A percentile compares a stretch with the other conserved stretches of the same genome.
Evolutionary conservation across 2,797 vertebrate species (phyloP).

Genomic region (Ambastaia sidthimunki): DNA sequence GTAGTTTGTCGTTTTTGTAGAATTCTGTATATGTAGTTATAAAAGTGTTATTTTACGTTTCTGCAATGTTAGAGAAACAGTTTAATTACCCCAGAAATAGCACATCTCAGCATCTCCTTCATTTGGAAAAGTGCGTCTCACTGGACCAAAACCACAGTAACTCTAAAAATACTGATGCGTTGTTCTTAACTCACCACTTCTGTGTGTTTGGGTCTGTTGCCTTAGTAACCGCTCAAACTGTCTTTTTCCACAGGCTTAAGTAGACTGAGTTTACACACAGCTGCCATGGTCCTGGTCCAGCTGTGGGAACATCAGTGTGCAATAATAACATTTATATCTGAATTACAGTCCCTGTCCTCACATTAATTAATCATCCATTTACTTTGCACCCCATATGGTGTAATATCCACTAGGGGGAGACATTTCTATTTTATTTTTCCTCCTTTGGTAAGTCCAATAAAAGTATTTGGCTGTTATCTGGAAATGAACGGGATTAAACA

Average conservation of each 20-base stretch:
- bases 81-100: constrained; percentile 20
- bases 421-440: constrained; percentile 42
- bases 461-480: background rate
- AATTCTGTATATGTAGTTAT: background rate
- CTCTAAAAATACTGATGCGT: constrained; percentile 60
- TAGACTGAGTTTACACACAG: constrained; percentile 22
- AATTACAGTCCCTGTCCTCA: background rate
- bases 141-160: constrained; percentile 43
- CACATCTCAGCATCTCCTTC: constrained; percentile 11
- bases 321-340: constrained; percentile 24
- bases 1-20: no score
- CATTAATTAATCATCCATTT: background rate
- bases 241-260: constrained; percentile 48
- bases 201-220: constrained; percentile 64
- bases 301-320: background rate
- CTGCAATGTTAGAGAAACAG: constrained; percentile 15
- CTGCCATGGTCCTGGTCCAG: constrained; percentile 22
- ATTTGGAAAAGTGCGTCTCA: constrained; percentile 31
- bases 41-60: background rate
- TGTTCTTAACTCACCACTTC: constrained; percentile 39
- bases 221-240: constrained; percentile 59
- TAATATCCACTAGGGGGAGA: constrained; percentile 72
- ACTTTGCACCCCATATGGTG: no score
- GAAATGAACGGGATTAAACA: background rate
- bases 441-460: background rate